Evolutionary conservation across 2,113 vertebrate species (phyloP).

Genomic region (Formicarius rufipectus): DNA sequence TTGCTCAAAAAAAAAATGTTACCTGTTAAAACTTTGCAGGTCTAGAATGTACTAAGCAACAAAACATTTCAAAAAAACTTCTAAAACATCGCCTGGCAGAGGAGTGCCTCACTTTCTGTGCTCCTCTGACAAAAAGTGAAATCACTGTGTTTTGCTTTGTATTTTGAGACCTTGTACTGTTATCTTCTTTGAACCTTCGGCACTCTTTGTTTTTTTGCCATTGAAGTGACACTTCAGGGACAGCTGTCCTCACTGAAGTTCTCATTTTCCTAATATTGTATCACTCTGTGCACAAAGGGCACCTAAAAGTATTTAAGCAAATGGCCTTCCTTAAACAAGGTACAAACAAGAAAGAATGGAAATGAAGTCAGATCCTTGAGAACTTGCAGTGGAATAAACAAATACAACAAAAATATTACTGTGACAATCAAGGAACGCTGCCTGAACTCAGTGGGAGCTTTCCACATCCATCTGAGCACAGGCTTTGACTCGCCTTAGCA

Average conservation of each 20-base stretch:
- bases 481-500: slow-evolving; percentile 42
- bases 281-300: neutral
- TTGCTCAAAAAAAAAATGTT: neutral
- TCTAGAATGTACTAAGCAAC: neutral
- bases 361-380: slow-evolving; percentile 21
- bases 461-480: slow-evolving; percentile 46
- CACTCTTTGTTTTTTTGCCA: neutral
- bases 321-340: neutral
- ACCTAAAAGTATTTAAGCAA: neutral
- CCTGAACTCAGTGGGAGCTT: slow-evolving; percentile 53
- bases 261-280: neutral
- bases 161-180: neutral
- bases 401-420: slow-evolving; percentile 35
- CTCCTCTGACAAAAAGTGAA: neutral
- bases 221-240: neutral
- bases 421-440: slow-evolving; percentile 26
- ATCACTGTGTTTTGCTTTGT: neutral
- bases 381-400: slow-evolving; percentile 32
- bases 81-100: neutral
- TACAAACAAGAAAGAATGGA: neutral
- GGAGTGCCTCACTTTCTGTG: neutral
- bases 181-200: neutral
- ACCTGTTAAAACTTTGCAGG: neutral
- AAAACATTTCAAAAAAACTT: neutral
- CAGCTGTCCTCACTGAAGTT: neutral